Base-by-base conservation (phyloP, 2,888 invertebrate species). In the Colostygia pectinataria region DNA sequence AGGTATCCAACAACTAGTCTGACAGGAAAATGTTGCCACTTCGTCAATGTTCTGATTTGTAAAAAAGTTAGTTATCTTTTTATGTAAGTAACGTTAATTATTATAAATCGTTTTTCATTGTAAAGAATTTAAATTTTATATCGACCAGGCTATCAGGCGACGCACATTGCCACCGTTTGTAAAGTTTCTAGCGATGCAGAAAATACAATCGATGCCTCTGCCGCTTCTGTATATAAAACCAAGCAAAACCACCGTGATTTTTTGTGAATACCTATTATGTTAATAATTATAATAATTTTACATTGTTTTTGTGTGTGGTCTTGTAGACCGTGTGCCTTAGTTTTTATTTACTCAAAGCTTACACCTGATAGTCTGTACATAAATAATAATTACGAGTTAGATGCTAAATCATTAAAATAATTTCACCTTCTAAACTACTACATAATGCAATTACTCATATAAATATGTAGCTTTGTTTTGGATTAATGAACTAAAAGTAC, bases 31-130 rank as follows among this genome's bases (percentile, higher is more conserved):
- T 84, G 83, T 86, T 87, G 88, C 87, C 87, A 83, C 87, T 81
- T 68, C 71, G 82, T 83, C 85, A 79, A 83, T 83, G 79, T 86
- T 83, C 82, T 81, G 84, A 85, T 87, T 86, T 88, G 84, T 88
- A 87, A 79, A 85, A 87, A 85, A 67, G 85, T 84, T 86, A 86
- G 85, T 85, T 86, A 86, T 86, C 86, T 82, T 80, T 84, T 80
- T 81, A 80, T 81, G 29, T 48, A 49, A 46, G 29, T 48, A 49
- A 46, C 48, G 25, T 79, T 77, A 75, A 81, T 68, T 78, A 78
- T 83, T 83, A 81, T 85, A 85, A 74, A 65, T 82, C 76, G 70
- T 71, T 71, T 69, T 67, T 75, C 74, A 72, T 74, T 65, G 68
- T 55, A 55, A 70, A 58, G 57, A 55, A 44, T 41, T 65, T 68